Base-by-base conservation (phyloP, 1,140 invertebrate species). In the Temnothorax nylanderi region DNA sequence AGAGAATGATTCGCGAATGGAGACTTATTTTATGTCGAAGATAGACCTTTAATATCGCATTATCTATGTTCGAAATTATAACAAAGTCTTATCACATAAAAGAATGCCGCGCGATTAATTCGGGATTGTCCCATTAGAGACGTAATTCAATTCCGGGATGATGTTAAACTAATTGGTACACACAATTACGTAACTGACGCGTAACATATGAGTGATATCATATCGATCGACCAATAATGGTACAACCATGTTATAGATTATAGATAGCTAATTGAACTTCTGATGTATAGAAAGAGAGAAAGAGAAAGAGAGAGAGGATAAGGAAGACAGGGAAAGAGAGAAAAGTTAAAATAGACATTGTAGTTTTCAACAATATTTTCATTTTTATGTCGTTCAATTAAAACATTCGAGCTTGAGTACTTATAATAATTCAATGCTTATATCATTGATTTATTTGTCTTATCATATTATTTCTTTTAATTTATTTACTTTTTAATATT, bases 181-280 rank as follows among this genome's bases (percentile, higher is more conserved):
- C 13, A 54, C 44, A 26, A 16, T 26, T 2, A 16, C 49, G 13
- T n/a, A 49, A 41, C 47, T 44, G 41, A 26, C 26, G 26, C 26
- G 26, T 10, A 44, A 72, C 13, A 56, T 34, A 16, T 72, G n/a
- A 26, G 16, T 54, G 89, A 90, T 90, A 90, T 21, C 72, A 7
- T 78, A 90, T 90, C 89, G 47, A 69, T 62, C 41, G 58, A 6
- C 47, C 78, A 65, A 89, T 87, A 87, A 90, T 87, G 74, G 74
- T 77, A 78, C 18, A 89, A 62, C 67, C 78, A 74, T 87, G 85
- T 87, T 78, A 81, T 26, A 90, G 78, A 90, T 85, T 56, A 67
- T 56, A 47, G 47, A 62, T n/a, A 86, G 26, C 37, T 86, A 80
- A 65, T 80, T 67, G 26, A 77, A 64, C 26, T 44, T 41, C 18